Percentiles rank a stretch among this genome's conserved stretches.
phyloP scores from a whole-genome alignment of 2,113 vertebrate genomes.

The Sapayoa aenigma region DNA sequence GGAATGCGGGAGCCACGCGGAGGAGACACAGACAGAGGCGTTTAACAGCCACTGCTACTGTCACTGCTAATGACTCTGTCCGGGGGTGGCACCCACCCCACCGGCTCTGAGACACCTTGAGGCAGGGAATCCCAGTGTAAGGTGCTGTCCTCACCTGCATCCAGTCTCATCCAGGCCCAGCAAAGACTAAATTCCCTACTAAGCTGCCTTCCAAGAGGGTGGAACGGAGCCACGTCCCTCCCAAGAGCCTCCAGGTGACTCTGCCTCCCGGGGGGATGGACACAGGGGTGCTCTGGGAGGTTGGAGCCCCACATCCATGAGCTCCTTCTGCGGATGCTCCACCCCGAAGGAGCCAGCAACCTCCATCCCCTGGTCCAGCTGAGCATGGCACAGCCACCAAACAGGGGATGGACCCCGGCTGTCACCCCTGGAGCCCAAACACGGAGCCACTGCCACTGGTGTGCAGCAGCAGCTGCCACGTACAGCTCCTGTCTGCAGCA shows the following conservation, averaged over 20 bases:
- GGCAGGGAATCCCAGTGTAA: background rate
- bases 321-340: background rate
- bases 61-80: background rate
- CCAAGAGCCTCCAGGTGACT: background rate
- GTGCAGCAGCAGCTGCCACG: background rate
- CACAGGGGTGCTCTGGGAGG: background rate
- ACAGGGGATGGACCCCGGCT: accelerated
- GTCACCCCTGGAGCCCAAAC: background rate
- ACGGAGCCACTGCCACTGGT: accelerated
- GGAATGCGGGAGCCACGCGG: background rate
- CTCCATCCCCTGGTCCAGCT: background rate
- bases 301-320: background rate
- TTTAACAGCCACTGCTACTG: background rate
- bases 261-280: background rate
- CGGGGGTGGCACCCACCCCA: background rate
- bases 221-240: background rate
- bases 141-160: background rate
- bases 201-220: background rate
- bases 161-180: background rate
- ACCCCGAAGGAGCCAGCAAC: background rate
- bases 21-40: background rate
- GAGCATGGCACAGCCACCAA: accelerated
- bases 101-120: accelerated
- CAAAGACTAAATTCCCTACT: background rate
- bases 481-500: background rate